Base-by-base conservation (phyloP, 53 echinoderm and acorn worm species). In the Paracentrotus lividus region DNA sequence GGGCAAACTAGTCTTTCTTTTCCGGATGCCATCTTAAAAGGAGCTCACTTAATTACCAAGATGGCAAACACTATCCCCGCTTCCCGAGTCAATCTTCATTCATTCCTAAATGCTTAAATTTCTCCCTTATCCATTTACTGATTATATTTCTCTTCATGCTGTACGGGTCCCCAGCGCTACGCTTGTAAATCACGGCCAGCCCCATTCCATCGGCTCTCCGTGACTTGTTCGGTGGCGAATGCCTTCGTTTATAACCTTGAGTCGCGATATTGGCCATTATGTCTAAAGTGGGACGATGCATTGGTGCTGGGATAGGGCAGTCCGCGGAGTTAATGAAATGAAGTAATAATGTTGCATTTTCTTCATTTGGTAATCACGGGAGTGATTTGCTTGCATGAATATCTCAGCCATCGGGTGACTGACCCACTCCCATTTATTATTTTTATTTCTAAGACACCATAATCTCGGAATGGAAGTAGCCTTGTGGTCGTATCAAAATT, bases 31-130 rank as follows among this genome's bases (percentile, higher is more conserved):
- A 3, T 86, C 86, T 86, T 56, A 34, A 8, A 57, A 86, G 86
- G 57, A 86, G 53, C 86, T 56, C 36, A 32, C 86, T 55, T 86
- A 86, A 86, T 86, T 86, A 86, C 86, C 33, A 6, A 32, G 8
- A 86, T 86, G 57, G 86, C 9, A 47, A 36, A 56, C 36, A 36
- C 56, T 55, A 54, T 55, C 31, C n/a, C 86, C 33, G 55, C 21
- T 18, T 86, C 47, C 86, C 55, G n/a, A 90, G 90, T 72, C 90
- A 90, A 90, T 90, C 90, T 90, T 90, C 90, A 90, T 90, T 72
- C 32, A 8, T 6, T 29, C 31, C 68, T 44, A 90, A 90, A 90
- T 90, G 47, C 54, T 53, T 66, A 90, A 69, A 90, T 90, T 90
- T 90, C 43, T 59, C 65, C 64, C 90, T 72, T 49, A 51, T 90